These are phyloP conservation scores for Colletes latitarsis DNA, from an alignment of 1,140 invertebrate species.

Conservation along the genomic window DNA sequence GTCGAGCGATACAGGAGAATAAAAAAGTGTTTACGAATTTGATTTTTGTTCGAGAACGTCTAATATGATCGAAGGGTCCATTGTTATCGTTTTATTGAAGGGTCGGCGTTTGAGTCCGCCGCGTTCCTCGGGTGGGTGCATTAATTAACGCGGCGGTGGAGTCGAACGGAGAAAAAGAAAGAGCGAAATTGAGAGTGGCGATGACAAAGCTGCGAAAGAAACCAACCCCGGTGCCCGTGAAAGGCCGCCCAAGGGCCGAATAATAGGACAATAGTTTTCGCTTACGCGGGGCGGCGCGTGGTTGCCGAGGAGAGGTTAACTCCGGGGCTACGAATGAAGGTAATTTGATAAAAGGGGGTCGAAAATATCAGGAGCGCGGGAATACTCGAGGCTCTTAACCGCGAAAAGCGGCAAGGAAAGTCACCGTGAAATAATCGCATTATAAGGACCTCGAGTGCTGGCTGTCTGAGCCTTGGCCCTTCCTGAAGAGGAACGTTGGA, in stretches of 20 bases:
- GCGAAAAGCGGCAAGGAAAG: slow-evolving; percentile 59
- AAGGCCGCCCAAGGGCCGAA: background rate
- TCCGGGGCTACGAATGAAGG: too few species aligned
- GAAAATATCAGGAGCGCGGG: slow-evolving; percentile 40
- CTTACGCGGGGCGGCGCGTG: background rate
- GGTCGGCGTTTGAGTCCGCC: background rate
- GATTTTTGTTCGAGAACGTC: too few species aligned
- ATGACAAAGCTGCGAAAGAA: background rate
- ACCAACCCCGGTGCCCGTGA: background rate
- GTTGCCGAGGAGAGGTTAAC: background rate
- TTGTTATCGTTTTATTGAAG: slow-evolving; percentile 11
- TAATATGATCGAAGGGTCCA: background rate
- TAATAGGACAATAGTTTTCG: slow-evolving; percentile 21
- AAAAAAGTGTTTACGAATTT: too few species aligned
- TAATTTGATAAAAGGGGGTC: slow-evolving; percentile 25
- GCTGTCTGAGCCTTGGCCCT: background rate
- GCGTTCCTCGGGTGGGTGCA: background rate
- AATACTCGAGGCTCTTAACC: slow-evolving; percentile 51
- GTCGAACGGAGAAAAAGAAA: background rate
- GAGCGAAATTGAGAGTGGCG: background rate
- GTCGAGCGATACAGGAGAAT: too few species aligned
- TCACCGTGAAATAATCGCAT: slow-evolving; percentile 73
- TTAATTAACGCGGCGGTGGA: slow-evolving; percentile 13
- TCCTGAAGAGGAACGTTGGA: background rate
- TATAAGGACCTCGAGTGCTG: slow-evolving; percentile 39